A percentile compares a stretch with the other conserved stretches of the same genome.
These are phyloP conservation scores for Carposina sasakii DNA, from an alignment of 1,140 invertebrate species.

Conservation along the genomic window DNA sequence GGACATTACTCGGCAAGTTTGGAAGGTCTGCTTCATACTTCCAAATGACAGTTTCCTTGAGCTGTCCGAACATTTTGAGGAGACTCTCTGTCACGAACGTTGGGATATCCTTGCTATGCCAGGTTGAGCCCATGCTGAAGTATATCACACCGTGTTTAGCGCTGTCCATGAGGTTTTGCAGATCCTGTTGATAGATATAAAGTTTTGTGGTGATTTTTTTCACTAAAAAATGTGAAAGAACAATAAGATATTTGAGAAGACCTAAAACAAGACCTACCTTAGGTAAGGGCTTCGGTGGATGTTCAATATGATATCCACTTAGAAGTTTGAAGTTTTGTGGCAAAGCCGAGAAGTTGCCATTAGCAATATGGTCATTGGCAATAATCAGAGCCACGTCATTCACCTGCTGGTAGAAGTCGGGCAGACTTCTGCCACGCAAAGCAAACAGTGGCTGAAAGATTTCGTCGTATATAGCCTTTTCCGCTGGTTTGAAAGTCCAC, in stretches of 20 bases:
- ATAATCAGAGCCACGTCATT: slow-evolving; percentile 18
- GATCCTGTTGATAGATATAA: no score
- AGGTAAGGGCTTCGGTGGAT: slow-evolving; percentile 5
- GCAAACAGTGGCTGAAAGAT: background rate
- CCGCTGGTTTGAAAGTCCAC: slow-evolving; percentile 1
- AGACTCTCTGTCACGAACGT: slow-evolving; percentile 54
- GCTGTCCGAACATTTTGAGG: slow-evolving; percentile 61
- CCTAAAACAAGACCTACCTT: slow-evolving; percentile 6
- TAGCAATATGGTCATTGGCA: slow-evolving; percentile 7
- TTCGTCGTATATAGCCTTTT: background rate
- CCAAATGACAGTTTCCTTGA: slow-evolving; percentile 75
- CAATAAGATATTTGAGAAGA: no score
- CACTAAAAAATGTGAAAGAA: no score
- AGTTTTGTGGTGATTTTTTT: no score
- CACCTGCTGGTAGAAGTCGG: slow-evolving; percentile 6
- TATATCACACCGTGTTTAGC: slow-evolving; percentile 73
- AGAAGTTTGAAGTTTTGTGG: slow-evolving; percentile 18
- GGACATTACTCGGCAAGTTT: slow-evolving; percentile 27
- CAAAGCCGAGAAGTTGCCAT: background rate
- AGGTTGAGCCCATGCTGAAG: slow-evolving; percentile 75
- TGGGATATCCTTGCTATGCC: slow-evolving; percentile 67
- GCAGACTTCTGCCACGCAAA: slow-evolving; percentile 2
- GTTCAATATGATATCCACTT: slow-evolving; percentile 19
- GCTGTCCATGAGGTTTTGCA: slow-evolving; percentile 71
- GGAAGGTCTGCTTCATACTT: slow-evolving; percentile 30